Conservation (phyloP, 2,797 vertebrate species). For the Oreortyx pictus region DNA sequence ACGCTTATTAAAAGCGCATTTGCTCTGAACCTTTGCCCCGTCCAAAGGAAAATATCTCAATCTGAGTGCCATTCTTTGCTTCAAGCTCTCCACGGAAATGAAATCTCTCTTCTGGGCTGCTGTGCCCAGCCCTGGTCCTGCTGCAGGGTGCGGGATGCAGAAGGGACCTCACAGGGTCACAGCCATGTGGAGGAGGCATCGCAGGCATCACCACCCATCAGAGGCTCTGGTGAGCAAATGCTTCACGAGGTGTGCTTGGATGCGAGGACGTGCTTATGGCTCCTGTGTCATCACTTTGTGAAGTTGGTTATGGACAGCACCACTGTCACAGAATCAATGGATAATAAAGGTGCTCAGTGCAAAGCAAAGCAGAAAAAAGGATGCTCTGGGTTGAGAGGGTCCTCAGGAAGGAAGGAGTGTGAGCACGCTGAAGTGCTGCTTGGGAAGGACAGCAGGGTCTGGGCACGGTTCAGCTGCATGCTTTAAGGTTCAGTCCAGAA, state of each 20-base stretch:
- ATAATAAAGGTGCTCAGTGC: not conserved
- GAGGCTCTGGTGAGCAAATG: not conserved
- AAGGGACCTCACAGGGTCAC: rapidly evolving
- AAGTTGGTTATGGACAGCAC: rapidly evolving
- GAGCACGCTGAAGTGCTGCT: not conserved
- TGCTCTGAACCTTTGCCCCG: not conserved
- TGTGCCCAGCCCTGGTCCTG: rapidly evolving
- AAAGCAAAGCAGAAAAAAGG: not conserved
- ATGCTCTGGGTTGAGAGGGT: rapidly evolving
- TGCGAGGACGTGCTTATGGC: not conserved
- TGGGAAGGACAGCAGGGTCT: not conserved
- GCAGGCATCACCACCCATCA: not conserved
- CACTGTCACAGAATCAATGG: not conserved
- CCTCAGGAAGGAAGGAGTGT: not conserved
- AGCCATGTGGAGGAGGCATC: rapidly evolving
- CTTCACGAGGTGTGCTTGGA: not conserved
- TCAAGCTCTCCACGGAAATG: not conserved
- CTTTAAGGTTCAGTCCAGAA: not conserved
- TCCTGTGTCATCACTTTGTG: not conserved
- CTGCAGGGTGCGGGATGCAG: rapidly evolving
- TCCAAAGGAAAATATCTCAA: not conserved
- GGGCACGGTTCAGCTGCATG: rapidly evolving
- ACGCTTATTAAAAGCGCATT: conserved; percentile 31
- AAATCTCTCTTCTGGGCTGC: not conserved
- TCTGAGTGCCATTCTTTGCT: not conserved